These are phyloP conservation scores for Petromus typicus DNA, from an alignment of 2,113 vertebrate genomes.

Conservation along the genomic window DNA sequence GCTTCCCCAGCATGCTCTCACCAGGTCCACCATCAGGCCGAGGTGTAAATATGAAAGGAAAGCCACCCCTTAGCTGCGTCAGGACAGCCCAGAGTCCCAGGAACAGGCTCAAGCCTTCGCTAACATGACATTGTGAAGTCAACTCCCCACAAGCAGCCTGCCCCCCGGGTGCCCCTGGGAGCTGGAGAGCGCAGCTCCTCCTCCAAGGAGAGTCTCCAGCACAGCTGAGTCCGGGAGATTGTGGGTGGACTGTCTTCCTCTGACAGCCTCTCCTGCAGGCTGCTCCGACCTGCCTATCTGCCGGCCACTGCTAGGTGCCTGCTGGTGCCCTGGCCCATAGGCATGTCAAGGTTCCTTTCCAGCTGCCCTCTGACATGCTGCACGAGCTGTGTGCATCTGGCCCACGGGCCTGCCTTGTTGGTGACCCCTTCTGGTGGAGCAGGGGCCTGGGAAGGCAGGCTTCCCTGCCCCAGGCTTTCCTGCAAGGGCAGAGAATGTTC, in stretches of 20 bases:
- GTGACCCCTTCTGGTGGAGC: background rate
- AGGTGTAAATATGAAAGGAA: background rate
- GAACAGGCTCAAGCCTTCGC: background rate
- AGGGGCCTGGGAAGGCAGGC: background rate
- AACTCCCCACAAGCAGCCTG: background rate
- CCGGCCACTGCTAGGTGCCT: background rate
- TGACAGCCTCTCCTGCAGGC: background rate
- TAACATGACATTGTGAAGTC: background rate
- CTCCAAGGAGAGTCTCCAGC: background rate
- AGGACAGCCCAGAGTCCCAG: background rate
- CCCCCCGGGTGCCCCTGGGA: background rate
- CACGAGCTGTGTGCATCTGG: background rate
- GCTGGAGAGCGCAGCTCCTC: background rate
- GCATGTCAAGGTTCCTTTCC: background rate
- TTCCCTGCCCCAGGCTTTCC: background rate
- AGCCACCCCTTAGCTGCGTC: background rate
- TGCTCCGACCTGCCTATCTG: background rate
- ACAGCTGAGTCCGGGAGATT: fast-evolving
- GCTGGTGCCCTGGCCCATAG: too few relatives aligned
- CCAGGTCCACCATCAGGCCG: too few relatives aligned
- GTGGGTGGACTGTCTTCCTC: background rate
- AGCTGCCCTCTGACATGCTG: background rate
- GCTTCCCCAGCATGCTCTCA: background rate
- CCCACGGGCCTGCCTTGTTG: background rate
- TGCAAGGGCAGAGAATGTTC: background rate